Conservation (phyloP, 2,113 vertebrate species). For the Macaca nemestrina region DNA sequence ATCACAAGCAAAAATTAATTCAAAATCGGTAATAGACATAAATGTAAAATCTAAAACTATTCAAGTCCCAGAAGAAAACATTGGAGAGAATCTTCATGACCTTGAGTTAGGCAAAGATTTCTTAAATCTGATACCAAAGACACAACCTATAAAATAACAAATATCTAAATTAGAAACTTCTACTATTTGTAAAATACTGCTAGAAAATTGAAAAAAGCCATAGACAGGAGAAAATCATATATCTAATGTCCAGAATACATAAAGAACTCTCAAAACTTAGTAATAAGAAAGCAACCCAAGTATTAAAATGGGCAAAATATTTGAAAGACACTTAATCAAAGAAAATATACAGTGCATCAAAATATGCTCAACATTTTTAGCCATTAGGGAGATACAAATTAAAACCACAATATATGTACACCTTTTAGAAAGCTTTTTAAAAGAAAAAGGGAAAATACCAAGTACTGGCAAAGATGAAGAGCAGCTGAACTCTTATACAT, state of each 20-base stretch:
- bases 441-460: not conserved
- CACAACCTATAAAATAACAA: not conserved
- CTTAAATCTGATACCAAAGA: not conserved
- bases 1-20: not conserved
- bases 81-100: not conserved
- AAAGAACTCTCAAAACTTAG: not conserved
- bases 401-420: not conserved
- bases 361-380: slow-evolving; percentile 1
- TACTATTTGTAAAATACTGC: not conserved
- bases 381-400: not conserved
- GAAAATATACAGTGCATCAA: not conserved
- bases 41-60: not conserved
- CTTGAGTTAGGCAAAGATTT: not conserved
- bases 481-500: not conserved
- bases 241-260: slow-evolving; percentile 7
- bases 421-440: not conserved
- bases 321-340: not conserved
- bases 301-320: not conserved
- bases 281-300: not conserved
- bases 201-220: slow-evolving; percentile 6
- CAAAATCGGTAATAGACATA: not conserved
- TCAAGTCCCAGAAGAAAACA: not conserved
- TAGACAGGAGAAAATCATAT: not conserved
- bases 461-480: not conserved
- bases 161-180: not conserved